Conservation (phyloP, 2,113 vertebrate genomes). For the Sinocyclocheilus maitianheensis region DNA sequence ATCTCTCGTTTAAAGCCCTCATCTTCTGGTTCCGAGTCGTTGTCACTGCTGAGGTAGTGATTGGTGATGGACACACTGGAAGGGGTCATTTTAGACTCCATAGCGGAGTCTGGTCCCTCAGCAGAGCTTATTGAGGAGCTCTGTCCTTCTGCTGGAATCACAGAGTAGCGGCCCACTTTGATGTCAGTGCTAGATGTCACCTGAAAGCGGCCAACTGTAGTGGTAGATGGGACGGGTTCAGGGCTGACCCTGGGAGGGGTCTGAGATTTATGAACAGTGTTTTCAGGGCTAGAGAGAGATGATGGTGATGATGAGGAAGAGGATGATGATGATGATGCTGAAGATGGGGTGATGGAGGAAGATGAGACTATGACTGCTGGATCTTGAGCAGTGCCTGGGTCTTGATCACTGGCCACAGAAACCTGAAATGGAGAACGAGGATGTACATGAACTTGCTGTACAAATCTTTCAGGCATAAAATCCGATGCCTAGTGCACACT, state of each 20-base stretch:
- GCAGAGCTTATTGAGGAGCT: constrained; percentile 48
- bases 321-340: constrained; percentile 76
- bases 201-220: constrained; percentile 87
- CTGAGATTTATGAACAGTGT: constrained; percentile 82
- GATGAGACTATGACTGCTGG: constrained; percentile 71
- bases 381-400: constrained; percentile 64
- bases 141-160: constrained; percentile 57
- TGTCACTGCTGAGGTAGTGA: constrained; percentile 89
- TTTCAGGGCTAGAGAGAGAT: constrained; percentile 91
- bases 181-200: constrained; percentile 76
- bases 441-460: background rate
- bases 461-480: background rate
- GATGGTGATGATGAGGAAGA: constrained; percentile 82
- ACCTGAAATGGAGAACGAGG: constrained; percentile 72
- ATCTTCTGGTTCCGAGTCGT: constrained; percentile 90
- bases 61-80: constrained; percentile 77
- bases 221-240: constrained; percentile 57
- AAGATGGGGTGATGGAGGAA: constrained; percentile 65
- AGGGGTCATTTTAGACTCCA: constrained; percentile 67
- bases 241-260: constrained; percentile 52
- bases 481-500: background rate
- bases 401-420: constrained; percentile 80
- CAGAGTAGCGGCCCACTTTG: constrained; percentile 86
- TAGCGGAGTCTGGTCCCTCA: constrained; percentile 65
- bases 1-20: constrained; percentile 89